These are phyloP conservation scores for Hydrophis major DNA, from an alignment of 2,797 vertebrate species.

Conservation along the genomic window DNA sequence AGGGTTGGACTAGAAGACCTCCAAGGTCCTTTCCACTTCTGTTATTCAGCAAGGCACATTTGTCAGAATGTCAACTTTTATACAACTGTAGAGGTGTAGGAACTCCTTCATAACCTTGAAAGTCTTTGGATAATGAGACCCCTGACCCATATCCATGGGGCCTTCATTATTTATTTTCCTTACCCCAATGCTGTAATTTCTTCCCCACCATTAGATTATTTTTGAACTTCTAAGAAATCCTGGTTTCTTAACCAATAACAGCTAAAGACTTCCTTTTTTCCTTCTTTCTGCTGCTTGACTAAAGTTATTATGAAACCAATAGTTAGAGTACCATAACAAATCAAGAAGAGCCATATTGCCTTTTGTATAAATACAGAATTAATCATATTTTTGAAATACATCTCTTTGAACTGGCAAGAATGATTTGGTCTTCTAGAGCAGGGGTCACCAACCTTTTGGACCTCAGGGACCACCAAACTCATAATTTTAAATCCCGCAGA, in stretches of 20 bases:
- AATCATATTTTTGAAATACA: not conserved
- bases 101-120: not conserved
- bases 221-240: not conserved
- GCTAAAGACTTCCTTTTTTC: not conserved
- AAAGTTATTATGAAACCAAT: not conserved
- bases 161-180: not conserved
- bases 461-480: no score
- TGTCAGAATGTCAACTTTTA: not conserved
- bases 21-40: not conserved
- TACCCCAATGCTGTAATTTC: not conserved
- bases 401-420: not conserved
- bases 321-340: not conserved
- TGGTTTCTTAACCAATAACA: not conserved
- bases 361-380: constrained; percentile 8
- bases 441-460: no score
- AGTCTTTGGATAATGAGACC: not conserved
- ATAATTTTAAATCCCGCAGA: no score
- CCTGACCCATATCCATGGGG: not conserved
- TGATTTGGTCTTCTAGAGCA: not conserved
- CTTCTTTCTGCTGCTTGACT: not conserved
- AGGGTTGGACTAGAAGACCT: not conserved
- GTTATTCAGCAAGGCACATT: not conserved
- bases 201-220: not conserved
- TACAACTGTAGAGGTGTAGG: not conserved
- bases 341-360: not conserved